These are phyloP conservation scores for Actenoides hombroni DNA, from an alignment of 2,113 vertebrate genomes.

Conservation along the genomic window DNA sequence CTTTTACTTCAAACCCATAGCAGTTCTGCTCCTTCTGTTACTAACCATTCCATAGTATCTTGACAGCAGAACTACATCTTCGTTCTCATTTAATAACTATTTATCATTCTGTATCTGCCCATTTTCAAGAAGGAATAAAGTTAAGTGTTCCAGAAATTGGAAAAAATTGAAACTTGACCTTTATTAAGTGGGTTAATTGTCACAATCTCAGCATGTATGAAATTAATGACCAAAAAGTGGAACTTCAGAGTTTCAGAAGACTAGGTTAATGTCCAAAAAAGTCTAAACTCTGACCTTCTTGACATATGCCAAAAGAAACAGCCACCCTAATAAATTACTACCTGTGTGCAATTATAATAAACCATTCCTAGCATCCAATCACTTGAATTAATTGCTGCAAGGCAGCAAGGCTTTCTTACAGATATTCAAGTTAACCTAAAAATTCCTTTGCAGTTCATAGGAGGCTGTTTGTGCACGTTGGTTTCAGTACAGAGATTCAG, in stretches of 20 bases:
- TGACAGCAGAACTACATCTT: constrained; percentile 71
- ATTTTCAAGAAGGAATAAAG: constrained; percentile 79
- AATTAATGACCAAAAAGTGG: constrained; percentile 83
- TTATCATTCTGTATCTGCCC: constrained; percentile 78
- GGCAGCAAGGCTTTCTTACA: constrained; percentile 44
- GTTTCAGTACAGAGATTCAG: neutral
- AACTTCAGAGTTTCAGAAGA: constrained; percentile 78
- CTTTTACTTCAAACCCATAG: constrained; percentile 44
- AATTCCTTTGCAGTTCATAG: neutral
- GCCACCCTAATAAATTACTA: constrained; percentile 76
- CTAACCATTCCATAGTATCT: constrained; percentile 43
- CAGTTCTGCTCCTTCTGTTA: constrained; percentile 28
- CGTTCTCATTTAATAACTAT: constrained; percentile 77
- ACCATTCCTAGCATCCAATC: constrained; percentile 69
- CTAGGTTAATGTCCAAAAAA: constrained; percentile 80
- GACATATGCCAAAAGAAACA: constrained; percentile 79
- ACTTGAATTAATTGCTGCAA: constrained; percentile 76
- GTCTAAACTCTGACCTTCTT: constrained; percentile 80
- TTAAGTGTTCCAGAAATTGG: constrained; percentile 81
- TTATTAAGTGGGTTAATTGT: constrained; percentile 88
- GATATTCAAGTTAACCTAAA: constrained; percentile 29
- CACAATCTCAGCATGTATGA: constrained; percentile 82
- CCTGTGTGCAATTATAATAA: constrained; percentile 78
- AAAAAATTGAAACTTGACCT: constrained; percentile 86
- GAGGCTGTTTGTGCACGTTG: neutral